phyloP scores from a whole-genome alignment of 2,888 invertebrate genomes.

The Micoletzkya japonica region DNA sequence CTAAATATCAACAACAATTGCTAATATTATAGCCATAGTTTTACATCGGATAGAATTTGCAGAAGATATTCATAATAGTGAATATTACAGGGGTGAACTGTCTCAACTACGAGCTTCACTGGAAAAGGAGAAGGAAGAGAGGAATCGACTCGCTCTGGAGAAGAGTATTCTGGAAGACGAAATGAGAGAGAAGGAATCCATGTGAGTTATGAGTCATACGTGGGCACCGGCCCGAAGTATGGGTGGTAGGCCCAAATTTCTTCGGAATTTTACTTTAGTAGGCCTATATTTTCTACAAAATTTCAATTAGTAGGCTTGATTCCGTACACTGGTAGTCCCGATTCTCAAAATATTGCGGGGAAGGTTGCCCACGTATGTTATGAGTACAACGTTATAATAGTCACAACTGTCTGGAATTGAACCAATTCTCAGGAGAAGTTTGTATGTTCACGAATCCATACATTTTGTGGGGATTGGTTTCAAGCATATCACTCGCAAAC shows the following conservation, averaged over 20 bases:
- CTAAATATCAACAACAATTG: neutral
- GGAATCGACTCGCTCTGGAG: slow-evolving; percentile 2
- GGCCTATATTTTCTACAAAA: neutral
- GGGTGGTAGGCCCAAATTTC: neutral
- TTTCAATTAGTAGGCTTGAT: neutral
- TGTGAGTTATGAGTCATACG: neutral
- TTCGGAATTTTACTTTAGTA: neutral
- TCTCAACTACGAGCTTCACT: neutral
- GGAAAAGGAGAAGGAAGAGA: neutral
- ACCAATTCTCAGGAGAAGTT: neutral
- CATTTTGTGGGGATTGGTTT: neutral
- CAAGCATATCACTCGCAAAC: too few species aligned
- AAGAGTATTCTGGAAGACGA: slow-evolving; percentile 11
- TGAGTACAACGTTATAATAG: too few species aligned
- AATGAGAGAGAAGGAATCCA: slow-evolving; percentile 7
- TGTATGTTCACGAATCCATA: neutral
- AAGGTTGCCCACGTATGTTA: too few species aligned
- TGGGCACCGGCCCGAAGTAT: neutral
- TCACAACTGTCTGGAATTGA: too few species aligned
- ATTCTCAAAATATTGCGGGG: too few species aligned
- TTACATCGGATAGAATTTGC: neutral
- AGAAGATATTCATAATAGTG: neutral
- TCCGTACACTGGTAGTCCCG: too few species aligned
- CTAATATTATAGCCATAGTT: neutral
- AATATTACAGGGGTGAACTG: neutral